Evolutionary conservation across 2,888 invertebrate genomes (phyloP).

Genomic region (Protodeltote pygarga): DNA sequence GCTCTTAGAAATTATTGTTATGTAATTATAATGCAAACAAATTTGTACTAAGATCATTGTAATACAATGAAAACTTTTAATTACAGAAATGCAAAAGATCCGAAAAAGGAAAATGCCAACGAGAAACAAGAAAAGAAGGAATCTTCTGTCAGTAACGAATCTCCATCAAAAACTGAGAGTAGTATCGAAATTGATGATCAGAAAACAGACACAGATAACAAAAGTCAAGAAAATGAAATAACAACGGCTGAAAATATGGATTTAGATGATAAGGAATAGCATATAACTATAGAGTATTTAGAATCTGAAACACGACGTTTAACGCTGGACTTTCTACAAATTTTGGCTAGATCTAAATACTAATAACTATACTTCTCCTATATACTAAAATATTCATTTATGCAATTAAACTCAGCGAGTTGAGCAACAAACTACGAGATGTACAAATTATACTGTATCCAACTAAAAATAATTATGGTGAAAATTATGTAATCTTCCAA

Average conservation of each 20-base stretch:
- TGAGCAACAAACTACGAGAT: too few species aligned
- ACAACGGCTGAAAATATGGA: constrained; percentile 69
- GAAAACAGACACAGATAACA: constrained; percentile 22
- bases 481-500: too few species aligned
- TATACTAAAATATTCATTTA: too few species aligned
- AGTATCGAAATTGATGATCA: constrained; percentile 10
- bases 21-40: background rate
- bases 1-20: background rate
- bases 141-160: constrained; percentile 17
- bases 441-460: too few species aligned
- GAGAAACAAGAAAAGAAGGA: constrained; percentile 51
- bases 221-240: constrained; percentile 53
- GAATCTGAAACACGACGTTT: background rate
- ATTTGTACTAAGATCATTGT: background rate
- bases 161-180: constrained; percentile 11
- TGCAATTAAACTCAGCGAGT: too few species aligned
- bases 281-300: constrained; percentile 1
- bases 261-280: constrained; percentile 70
- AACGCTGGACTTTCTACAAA: constrained; percentile 1
- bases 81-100: constrained; percentile 33
- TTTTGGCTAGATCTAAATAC: too few species aligned
- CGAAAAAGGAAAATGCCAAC: constrained; percentile 26
- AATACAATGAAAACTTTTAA: background rate
- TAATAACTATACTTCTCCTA: too few species aligned
- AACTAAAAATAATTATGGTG: too few species aligned